Evolutionary conservation across 2,888 invertebrate species (phyloP).

Genomic region (Sialis lutaria): DNA sequence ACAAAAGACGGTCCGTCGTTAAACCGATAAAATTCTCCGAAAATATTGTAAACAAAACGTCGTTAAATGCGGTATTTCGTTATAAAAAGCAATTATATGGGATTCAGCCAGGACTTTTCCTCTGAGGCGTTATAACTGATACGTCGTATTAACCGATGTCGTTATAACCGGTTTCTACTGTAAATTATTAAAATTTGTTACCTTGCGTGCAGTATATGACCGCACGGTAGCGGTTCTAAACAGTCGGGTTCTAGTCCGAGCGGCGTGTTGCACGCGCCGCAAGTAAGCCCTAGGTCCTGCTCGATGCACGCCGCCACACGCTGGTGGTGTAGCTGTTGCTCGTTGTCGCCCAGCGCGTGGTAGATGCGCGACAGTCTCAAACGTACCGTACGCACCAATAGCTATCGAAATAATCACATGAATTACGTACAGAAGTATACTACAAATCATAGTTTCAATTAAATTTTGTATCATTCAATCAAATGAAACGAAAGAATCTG

Average conservation of each 20-base stretch:
- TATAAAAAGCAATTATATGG: too few relatives aligned
- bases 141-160: too few relatives aligned
- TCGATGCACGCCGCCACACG: constrained; percentile 46
- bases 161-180: too few relatives aligned
- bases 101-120: too few relatives aligned
- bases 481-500: too few relatives aligned
- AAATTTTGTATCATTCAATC: too few relatives aligned
- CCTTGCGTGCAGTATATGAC: constrained; percentile 76
- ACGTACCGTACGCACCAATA: constrained; percentile 63
- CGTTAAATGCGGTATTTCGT: too few relatives aligned
- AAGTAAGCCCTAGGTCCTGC: constrained; percentile 57
- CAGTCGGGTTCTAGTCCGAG: constrained; percentile 55
- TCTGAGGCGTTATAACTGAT: too few relatives aligned
- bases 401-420: constrained; percentile 26
- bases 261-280: constrained; percentile 66
- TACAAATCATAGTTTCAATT: background rate
- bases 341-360: constrained; percentile 63
- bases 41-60: too few relatives aligned
- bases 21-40: too few relatives aligned
- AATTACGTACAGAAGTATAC: background rate
- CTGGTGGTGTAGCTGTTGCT: constrained; percentile 57
- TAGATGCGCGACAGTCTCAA: constrained; percentile 65
- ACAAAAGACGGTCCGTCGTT: too few relatives aligned
- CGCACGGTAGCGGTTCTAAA: constrained; percentile 68
- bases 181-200: constrained; percentile 17